These are phyloP conservation scores for Erpetoichthys calabaricus DNA, from an alignment of 2,797 vertebrate genomes.

Conservation along the genomic window DNA sequence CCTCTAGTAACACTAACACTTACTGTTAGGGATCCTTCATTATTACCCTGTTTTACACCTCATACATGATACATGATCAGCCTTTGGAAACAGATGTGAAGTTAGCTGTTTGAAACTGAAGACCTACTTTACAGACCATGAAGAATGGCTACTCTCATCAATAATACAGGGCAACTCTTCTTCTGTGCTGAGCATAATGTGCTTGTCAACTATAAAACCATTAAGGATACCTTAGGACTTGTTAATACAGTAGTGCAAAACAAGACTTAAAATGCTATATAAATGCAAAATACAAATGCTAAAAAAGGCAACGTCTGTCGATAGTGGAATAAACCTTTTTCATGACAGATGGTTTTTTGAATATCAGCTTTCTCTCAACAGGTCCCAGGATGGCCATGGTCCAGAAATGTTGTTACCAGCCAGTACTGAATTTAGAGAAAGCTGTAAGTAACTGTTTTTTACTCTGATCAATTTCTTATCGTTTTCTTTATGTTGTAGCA, in stretches of 20 bases:
- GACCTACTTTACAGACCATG: not conserved
- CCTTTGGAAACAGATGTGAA: not conserved
- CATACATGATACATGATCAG: not conserved
- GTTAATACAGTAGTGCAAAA: too few relatives aligned
- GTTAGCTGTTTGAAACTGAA: slow-evolving; percentile 12
- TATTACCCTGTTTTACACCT: too few relatives aligned
- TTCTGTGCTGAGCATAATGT: slow-evolving; percentile 4
- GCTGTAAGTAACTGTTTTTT: slow-evolving; percentile 63
- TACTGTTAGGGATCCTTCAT: too few relatives aligned
- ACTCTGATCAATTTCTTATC: slow-evolving; percentile 6
- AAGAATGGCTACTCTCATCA: slow-evolving; percentile 21
- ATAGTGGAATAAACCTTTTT: slow-evolving; percentile 10
- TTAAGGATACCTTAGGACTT: too few relatives aligned
- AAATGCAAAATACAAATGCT: slow-evolving; percentile 10
- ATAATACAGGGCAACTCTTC: slow-evolving; percentile 23
- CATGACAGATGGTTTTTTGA: slow-evolving; percentile 16
- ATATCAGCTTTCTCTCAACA: slow-evolving; percentile 33
- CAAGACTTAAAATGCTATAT: slow-evolving; percentile 4
- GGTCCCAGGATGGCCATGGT: slow-evolving; percentile 64
- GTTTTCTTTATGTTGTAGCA: not conserved
- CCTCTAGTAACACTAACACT: too few relatives aligned
- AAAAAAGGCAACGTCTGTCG: slow-evolving; percentile 20
- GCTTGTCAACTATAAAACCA: too few relatives aligned
- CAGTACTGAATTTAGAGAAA: slow-evolving; percentile 92
- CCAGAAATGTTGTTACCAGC: slow-evolving; percentile 78